A percentile compares a stretch with the other conserved stretches of the same genome.
These are phyloP conservation scores for Pelobates fuscus DNA, from an alignment of 2,113 vertebrate genomes.

Conservation along the genomic window DNA sequence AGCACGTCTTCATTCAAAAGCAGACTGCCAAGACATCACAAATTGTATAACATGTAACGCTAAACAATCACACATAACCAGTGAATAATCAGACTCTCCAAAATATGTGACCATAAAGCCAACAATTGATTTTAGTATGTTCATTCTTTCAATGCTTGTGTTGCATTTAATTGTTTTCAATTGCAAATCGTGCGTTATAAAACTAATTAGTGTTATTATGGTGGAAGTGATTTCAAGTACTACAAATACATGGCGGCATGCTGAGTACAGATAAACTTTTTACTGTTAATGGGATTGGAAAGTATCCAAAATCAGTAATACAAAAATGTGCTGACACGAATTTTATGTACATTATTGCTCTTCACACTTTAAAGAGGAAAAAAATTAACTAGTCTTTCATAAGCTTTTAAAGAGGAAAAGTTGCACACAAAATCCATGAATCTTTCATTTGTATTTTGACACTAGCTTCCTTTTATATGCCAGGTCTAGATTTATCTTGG, in stretches of 20 bases:
- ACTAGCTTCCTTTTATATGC: neutral
- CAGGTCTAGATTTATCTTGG: neutral
- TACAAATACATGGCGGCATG: neutral
- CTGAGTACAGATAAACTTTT: constrained; percentile 12
- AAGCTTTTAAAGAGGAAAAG: neutral
- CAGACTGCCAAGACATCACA: too few species aligned
- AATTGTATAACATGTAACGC: neutral
- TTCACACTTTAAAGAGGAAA: neutral
- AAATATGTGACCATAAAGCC: neutral
- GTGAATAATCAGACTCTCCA: neutral
- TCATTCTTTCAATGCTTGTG: neutral
- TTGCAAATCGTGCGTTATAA: constrained; percentile 6
- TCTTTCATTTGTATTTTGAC: neutral
- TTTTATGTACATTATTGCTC: neutral
- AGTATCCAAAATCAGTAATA: constrained; percentile 28
- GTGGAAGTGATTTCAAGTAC: constrained; percentile 18
- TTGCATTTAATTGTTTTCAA: constrained; percentile 8
- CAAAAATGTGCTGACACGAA: constrained; percentile 23
- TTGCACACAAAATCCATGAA: neutral
- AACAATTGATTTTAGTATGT: constrained; percentile 18
- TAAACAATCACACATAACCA: neutral
- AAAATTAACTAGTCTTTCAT: neutral
- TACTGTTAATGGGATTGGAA: constrained; percentile 32
- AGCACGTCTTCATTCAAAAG: too few species aligned
- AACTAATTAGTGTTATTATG: constrained; percentile 22